phyloP scores from a whole-genome alignment of 2,888 invertebrate genomes.

The Rambutsinella grinnellia region DNA sequence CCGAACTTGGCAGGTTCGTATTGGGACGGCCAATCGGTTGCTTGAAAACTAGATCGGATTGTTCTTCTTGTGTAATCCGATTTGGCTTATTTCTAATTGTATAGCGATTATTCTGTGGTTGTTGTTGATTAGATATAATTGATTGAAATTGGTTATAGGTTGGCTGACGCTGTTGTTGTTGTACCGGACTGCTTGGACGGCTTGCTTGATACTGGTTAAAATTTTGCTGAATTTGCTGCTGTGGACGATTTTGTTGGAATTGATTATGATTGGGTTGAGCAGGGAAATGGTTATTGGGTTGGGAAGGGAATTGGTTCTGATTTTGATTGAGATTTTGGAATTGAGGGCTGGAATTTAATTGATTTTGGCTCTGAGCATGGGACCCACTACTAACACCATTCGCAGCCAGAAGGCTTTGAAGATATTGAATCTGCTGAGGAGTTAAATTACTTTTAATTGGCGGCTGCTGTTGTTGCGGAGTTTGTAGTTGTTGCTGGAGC shows the following conservation, averaged over 20 bases:
- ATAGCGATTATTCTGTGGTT: background rate
- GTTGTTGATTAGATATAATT: background rate
- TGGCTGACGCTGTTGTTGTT: slow-evolving; percentile 11
- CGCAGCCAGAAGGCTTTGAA: too few species aligned
- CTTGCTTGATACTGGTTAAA: slow-evolving; percentile 1
- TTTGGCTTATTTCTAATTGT: background rate
- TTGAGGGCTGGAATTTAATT: background rate
- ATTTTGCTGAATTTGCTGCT: background rate
- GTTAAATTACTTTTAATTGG: too few species aligned
- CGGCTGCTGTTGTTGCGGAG: background rate
- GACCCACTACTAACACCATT: too few species aligned
- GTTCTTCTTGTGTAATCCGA: too few species aligned
- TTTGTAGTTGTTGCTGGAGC: slow-evolving; percentile 19
- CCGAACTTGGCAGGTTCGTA: too few species aligned
- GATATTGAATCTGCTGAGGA: slow-evolving; percentile 5
- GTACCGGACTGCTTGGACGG: background rate
- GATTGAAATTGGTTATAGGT: background rate
- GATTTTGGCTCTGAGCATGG: too few species aligned
- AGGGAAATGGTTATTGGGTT: background rate
- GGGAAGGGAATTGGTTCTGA: slow-evolving; percentile 12
- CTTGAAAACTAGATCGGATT: too few species aligned
- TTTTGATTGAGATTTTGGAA: background rate
- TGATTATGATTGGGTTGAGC: slow-evolving; percentile 11
- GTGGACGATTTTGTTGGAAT: background rate
- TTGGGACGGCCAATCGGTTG: too few species aligned